Conservation (phyloP, 2,113 vertebrate genomes). For the Aix galericulata region DNA sequence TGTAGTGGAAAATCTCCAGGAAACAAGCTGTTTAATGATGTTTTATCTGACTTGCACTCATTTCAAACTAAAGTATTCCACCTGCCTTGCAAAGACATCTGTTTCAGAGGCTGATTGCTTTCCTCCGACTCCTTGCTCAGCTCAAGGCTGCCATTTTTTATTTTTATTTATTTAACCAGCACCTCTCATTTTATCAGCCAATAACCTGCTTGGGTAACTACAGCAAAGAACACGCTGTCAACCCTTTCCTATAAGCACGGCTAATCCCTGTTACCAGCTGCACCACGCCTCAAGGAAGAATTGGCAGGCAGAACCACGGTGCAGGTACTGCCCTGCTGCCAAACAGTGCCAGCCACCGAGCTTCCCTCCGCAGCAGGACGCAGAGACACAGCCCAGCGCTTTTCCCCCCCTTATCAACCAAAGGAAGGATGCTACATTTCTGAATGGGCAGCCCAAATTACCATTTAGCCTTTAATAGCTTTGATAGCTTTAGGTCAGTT, state of each 20-base stretch:
- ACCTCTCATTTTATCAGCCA: conserved; percentile 34
- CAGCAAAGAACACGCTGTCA: not conserved
- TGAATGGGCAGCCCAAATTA: not conserved
- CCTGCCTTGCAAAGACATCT: conserved; percentile 50
- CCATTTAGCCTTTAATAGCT: not conserved
- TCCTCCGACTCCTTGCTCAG: not conserved
- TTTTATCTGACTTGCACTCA: conserved; percentile 49
- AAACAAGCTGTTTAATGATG: conserved; percentile 49
- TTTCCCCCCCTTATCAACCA: not conserved
- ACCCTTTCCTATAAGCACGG: not conserved
- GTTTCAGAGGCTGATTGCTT: conserved; percentile 17
- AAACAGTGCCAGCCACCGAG: not conserved
- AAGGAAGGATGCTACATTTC: not conserved
- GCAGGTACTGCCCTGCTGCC: not conserved
- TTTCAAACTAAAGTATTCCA: conserved; percentile 45
- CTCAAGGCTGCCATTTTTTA: conserved; percentile 10
- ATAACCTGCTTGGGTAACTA: not conserved
- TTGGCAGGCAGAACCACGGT: not conserved
- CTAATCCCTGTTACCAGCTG: conserved; percentile 10
- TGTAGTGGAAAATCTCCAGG: conserved; percentile 68
- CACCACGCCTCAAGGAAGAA: not conserved
- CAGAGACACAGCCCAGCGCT: not conserved
- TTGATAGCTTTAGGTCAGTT: not conserved
- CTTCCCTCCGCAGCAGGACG: not conserved
- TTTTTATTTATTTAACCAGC: not conserved